These are phyloP conservation scores for Eriocheir sinensis DNA, from an alignment of 1,140 invertebrate genomes.

Conservation along the genomic window DNA sequence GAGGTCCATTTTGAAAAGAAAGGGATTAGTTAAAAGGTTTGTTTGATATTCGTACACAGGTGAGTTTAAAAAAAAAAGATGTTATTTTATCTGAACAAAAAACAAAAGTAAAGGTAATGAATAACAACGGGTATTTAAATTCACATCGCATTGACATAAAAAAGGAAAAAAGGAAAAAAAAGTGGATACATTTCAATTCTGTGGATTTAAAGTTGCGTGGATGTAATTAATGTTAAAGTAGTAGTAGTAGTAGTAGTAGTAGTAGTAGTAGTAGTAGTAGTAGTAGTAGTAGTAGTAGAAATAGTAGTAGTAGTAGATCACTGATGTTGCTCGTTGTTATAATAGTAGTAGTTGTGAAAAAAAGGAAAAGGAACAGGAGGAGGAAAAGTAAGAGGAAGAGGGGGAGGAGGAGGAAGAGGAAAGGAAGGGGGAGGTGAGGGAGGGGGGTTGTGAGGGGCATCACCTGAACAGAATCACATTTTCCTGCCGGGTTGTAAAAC, in stretches of 20 bases:
- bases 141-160: too few relatives aligned
- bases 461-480: conserved; percentile 24
- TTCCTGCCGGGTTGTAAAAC: neutral
- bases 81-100: too few relatives aligned
- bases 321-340: too few relatives aligned
- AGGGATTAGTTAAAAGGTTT: too few relatives aligned
- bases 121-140: too few relatives aligned
- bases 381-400: neutral
- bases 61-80: too few relatives aligned
- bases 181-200: neutral
- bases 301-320: neutral
- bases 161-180: neutral
- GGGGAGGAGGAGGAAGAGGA: neutral
- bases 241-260: conserved; percentile 9
- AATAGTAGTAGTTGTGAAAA: neutral
- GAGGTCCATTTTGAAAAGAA: too few relatives aligned
- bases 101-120: too few relatives aligned
- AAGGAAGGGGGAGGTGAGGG: neutral
- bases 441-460: neutral
- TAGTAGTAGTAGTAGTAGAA: neutral
- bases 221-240: neutral
- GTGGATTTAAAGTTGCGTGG: neutral
- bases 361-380: neutral
- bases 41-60: too few relatives aligned
- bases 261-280: conserved; percentile 11